Conservation (phyloP, 2,888 invertebrate species). For the Nezara viridula region DNA sequence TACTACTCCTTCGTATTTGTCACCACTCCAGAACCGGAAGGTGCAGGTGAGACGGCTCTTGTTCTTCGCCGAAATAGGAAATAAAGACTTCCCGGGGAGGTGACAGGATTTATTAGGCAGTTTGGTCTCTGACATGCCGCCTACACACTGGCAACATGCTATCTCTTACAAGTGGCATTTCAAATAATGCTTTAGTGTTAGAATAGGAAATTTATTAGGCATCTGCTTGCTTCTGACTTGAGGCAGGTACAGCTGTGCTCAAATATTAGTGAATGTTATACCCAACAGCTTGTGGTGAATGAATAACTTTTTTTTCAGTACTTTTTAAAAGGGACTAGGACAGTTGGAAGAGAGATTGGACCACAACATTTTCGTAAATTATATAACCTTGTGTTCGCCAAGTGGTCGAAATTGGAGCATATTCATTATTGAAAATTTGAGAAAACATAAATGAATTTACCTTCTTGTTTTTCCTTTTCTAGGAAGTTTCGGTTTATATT, state of each 20-base stretch:
- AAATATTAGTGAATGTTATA: conserved; percentile 31
- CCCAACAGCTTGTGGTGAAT: not conserved
- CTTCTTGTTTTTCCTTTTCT: no score
- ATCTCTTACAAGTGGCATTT: not conserved
- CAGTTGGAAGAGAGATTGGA: not conserved
- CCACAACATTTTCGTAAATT: not conserved
- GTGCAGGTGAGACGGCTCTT: not conserved
- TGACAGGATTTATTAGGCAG: not conserved
- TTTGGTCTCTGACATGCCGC: not conserved
- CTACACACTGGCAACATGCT: not conserved
- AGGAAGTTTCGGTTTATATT: no score
- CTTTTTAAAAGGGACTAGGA: not conserved
- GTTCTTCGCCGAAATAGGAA: conserved; percentile 13
- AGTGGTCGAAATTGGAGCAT: no score
- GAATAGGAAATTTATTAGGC: not conserved
- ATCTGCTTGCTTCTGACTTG: not conserved
- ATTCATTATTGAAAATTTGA: no score
- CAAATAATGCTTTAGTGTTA: not conserved
- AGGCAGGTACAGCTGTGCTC: not conserved
- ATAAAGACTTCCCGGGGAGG: not conserved
- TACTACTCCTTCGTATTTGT: not conserved
- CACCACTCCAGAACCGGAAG: conserved; percentile 15
- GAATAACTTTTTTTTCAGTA: not conserved
- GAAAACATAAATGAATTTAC: no score
- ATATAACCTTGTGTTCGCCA: no score